Base-by-base conservation (phyloP, 2,797 vertebrate species). In the Falco concolor region DNA sequence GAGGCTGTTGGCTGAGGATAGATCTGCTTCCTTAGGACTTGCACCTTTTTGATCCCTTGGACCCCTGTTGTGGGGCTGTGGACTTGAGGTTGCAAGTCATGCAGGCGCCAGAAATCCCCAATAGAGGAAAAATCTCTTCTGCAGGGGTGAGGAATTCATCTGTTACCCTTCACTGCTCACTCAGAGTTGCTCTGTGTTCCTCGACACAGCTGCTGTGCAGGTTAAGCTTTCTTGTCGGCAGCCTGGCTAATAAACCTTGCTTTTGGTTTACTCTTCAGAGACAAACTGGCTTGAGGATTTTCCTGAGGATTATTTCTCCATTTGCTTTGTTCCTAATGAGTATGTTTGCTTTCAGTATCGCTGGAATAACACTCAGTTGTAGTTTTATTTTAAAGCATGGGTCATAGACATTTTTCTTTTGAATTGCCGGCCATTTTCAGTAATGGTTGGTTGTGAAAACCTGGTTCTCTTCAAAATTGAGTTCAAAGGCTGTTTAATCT, bases 81-180 rank as follows among this genome's bases (percentile, higher is more conserved):
- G 47, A 13, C 34, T 23, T n/a, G 25, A 70, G 52, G 34, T 3
- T 59, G 20, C 68, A 42, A 74, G 40, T 68, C 5, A 2, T 9
- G 13, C 32, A 40, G n/a, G 38, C 14, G 1, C 32, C 22, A 22
- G 21, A 86, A 67, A 23, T 54, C 61, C 28, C 16, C 3, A 25
- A 23, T 16, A 8, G 6, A 8, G 17, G 36, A 30, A 2, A 2
- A 2, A 0, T 13, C 36, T 63, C 20, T 80, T 44, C 60, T 28
- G 27, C 19, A 30, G 36, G 44, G 52, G 9, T 47, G 54, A 19
- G 0, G 4, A 13, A 11, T 44, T 69, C 8, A 16, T 12, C 68
- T 34, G 17, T 22, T 32, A 4, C 0, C 32, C 23, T 8, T 57
- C 4, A 1, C 42, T 69, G 57, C 36, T 69, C 0, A 0, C 38